Base-by-base conservation (phyloP, 2,113 vertebrate genomes). In the Jaculus jaculus region DNA sequence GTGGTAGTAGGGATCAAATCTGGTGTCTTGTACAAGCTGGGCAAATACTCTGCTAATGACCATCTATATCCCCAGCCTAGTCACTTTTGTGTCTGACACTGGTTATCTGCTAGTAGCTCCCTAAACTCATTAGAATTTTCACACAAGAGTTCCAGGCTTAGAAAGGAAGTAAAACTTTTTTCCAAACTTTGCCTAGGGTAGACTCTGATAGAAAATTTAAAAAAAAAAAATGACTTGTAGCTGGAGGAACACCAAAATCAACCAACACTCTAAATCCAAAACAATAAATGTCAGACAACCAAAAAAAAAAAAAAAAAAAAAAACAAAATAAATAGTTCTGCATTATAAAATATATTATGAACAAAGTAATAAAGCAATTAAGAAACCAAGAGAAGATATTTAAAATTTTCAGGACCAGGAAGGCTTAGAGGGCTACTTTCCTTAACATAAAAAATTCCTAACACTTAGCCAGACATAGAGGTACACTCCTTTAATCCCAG, bases 261-360 rank as follows among this genome's bases (percentile, higher is more conserved):
- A 71, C 58, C 66, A 69, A 69, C 92, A 94, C 51, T 82, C 74
- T 69, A 94, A 92, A 84, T 90, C 86, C 58, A 92, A 47, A 88
- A 39, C 68, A 95, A 63, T 78, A 84, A 10, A 90, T 34, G 84
- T 2, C 24, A 69, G 69, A 87, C 63, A 78, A 92, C 77, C 82
- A 80, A 82, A 84, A 39, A 65, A 58, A 6, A 7, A 39, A 47
- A 54, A 47, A 23, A 21, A 77, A 39, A 60, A 79, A 11, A 51
- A 54, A 34, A 83, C 54, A 58, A 74, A 80, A 51, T 32, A 90
- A 90, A 8, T 54, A 81, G 30, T 37, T 79, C 34, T 95, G 32
- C 13, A 37, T n/a, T 72, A 54, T 73, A 69, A 87, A 90, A 87
- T 34, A 60, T 21, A 73, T 84, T 71, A 90, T n/a, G 81, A 74